Evolutionary conservation across 1,140 invertebrate species (phyloP).

Genomic region (Vanessa atalanta): DNA sequence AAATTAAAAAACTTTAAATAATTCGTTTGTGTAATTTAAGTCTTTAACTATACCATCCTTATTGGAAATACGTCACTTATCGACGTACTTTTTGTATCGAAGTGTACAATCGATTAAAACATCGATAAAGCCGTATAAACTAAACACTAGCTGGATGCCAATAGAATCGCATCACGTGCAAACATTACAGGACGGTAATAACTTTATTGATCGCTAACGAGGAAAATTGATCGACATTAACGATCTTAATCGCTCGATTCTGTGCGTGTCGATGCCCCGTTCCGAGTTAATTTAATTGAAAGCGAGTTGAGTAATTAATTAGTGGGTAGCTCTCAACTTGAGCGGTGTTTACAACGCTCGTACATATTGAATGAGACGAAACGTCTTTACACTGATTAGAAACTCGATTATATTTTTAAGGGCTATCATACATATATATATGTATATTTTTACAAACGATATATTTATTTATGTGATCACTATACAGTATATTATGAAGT

Average conservation of each 20-base stretch:
- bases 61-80: slow-evolving; percentile 10
- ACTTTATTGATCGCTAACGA: slow-evolving; percentile 69
- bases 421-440: not conserved
- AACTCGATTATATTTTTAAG: not conserved
- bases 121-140: slow-evolving; percentile 19
- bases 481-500: no score
- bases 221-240: slow-evolving; percentile 73
- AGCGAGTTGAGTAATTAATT: slow-evolving; percentile 77
- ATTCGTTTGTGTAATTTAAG: no score
- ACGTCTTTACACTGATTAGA: slow-evolving; percentile 40
- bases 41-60: not conserved
- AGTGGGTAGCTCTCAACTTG: slow-evolving; percentile 68
- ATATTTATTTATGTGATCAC: not conserved
- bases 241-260: slow-evolving; percentile 75
- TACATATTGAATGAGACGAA: slow-evolving; percentile 54
- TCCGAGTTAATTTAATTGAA: slow-evolving; percentile 55
- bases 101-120: slow-evolving; percentile 18
- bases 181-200: slow-evolving; percentile 49
- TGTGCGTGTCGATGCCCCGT: slow-evolving; percentile 70
- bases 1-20: no score
- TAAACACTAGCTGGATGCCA: not conserved
- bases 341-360: slow-evolving; percentile 66
- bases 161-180: slow-evolving; percentile 19
- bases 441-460: not conserved
- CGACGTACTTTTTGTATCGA: not conserved